A percentile compares a stretch with the other conserved stretches of the same genome.
These are phyloP conservation scores for Pollimyrus isidori DNA, from an alignment of 2,113 vertebrate genomes.

Conservation along the genomic window DNA sequence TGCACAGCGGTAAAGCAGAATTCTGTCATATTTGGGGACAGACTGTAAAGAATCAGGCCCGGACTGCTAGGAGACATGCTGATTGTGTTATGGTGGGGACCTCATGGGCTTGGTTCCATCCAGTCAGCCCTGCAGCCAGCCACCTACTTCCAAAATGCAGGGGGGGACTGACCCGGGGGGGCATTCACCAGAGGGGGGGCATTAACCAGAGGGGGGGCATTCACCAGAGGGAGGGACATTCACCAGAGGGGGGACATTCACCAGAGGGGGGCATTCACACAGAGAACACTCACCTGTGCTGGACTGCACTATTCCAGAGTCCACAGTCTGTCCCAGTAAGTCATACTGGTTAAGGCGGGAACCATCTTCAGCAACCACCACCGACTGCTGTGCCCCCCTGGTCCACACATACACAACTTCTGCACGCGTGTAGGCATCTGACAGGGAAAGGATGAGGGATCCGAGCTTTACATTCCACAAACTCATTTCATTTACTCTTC, in stretches of 20 bases:
- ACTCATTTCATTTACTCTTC: background rate
- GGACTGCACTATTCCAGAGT: slow-evolving; percentile 92
- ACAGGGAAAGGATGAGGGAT: slow-evolving; percentile 18
- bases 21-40: background rate
- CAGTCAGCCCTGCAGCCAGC: background rate
- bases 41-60: background rate
- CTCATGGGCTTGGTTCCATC: background rate
- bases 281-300: slow-evolving; percentile 75
- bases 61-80: background rate
- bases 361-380: slow-evolving; percentile 94
- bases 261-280: background rate
- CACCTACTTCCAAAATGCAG: background rate
- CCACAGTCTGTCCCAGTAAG: slow-evolving; percentile 89
- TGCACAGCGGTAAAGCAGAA: background rate
- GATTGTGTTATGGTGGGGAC: background rate
- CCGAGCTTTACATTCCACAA: background rate
- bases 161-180: background rate
- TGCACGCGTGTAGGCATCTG: slow-evolving; percentile 93
- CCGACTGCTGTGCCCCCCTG: slow-evolving; percentile 81
- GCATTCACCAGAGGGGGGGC: background rate
- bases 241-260: too few species aligned
- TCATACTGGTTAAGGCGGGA: slow-evolving; percentile 96
- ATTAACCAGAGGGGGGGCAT: background rate
- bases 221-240: background rate
- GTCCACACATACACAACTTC: slow-evolving; percentile 97